Percentiles rank a stretch among this genome's conserved stretches.
Conservation (phyloP, 2,797 vertebrate species). For the Micrastur ruficollis region DNA sequence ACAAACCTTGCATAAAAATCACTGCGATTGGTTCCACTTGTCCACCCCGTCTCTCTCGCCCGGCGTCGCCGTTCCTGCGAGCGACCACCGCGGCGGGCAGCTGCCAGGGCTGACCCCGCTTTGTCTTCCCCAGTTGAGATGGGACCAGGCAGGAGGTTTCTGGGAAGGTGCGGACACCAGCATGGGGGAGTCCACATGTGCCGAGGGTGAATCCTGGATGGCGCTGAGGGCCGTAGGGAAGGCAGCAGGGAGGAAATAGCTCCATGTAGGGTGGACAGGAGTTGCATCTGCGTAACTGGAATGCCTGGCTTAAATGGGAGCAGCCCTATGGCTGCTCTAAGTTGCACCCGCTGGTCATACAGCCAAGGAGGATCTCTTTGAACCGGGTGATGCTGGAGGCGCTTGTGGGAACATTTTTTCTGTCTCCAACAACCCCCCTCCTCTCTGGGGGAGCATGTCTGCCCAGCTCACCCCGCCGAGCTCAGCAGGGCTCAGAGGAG, state of each 20-base stretch:
- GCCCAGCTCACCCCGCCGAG: not conserved
- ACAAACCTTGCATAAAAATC: not conserved
- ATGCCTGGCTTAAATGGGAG: not conserved
- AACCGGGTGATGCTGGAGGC: not conserved
- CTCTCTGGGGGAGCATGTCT: not conserved
- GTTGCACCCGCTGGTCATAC: not conserved
- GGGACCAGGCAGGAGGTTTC: not conserved
- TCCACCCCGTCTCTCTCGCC: not conserved
- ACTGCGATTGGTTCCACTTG: not conserved
- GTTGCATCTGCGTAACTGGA: not conserved
- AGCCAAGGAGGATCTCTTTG: not conserved
- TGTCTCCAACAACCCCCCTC: not conserved
- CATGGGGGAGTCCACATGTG: fast-evolving
- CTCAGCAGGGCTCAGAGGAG: not conserved
- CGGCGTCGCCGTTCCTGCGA: fast-evolving
- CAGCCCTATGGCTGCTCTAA: not conserved
- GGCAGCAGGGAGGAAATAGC: not conserved
- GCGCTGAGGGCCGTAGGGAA: not conserved
- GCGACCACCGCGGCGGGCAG: not conserved
- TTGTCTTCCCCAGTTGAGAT: not conserved
- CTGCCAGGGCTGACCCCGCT: not conserved
- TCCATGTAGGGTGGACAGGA: not conserved
- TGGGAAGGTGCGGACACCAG: not conserved
- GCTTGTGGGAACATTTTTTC: not conserved
- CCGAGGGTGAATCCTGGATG: not conserved